A percentile compares a stretch with the other conserved stretches of the same genome.
These are phyloP conservation scores for Battus philenor DNA, from an alignment of 1,140 invertebrate genomes.

Conservation along the genomic window DNA sequence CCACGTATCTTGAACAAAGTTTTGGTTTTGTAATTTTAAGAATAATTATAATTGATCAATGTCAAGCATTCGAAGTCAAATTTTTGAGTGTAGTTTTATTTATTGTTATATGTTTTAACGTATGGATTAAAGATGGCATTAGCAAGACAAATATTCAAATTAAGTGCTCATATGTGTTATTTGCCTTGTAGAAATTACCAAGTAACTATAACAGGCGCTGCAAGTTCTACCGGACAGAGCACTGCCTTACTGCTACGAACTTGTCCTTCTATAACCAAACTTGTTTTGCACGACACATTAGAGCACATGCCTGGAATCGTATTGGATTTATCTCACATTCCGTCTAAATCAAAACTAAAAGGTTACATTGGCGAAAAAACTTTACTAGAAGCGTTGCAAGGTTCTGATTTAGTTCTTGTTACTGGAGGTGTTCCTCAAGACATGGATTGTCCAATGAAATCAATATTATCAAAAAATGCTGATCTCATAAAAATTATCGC, in stretches of 20 bases:
- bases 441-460: conserved; percentile 77
- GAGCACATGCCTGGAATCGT: conserved; percentile 31
- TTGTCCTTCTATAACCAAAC: conserved; percentile 32
- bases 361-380: conserved; percentile 32
- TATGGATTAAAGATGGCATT: conserved; percentile 5
- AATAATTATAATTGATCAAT: too few relatives aligned
- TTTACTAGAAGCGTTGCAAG: conserved; percentile 38
- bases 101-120: too few relatives aligned
- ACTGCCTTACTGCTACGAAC: conserved; percentile 34
- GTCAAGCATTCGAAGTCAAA: too few relatives aligned
- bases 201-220: conserved; percentile 42
- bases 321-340: conserved; percentile 45
- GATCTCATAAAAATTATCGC: conserved; percentile 81
- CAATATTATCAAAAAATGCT: conserved; percentile 83
- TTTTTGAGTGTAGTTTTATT: too few relatives aligned
- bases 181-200: conserved; percentile 22
- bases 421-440: conserved; percentile 82
- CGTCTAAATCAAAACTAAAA: conserved; percentile 27
- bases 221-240: conserved; percentile 43
- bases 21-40: too few relatives aligned
- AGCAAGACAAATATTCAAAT: not conserved
- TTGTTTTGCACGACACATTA: conserved; percentile 35
- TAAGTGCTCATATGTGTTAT: not conserved
- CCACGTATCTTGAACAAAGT: too few relatives aligned
- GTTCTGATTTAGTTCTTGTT: conserved; percentile 79